Evolutionary conservation across 2,113 vertebrate genomes (phyloP).

Genomic region (Xiphophorus hellerii): DNA sequence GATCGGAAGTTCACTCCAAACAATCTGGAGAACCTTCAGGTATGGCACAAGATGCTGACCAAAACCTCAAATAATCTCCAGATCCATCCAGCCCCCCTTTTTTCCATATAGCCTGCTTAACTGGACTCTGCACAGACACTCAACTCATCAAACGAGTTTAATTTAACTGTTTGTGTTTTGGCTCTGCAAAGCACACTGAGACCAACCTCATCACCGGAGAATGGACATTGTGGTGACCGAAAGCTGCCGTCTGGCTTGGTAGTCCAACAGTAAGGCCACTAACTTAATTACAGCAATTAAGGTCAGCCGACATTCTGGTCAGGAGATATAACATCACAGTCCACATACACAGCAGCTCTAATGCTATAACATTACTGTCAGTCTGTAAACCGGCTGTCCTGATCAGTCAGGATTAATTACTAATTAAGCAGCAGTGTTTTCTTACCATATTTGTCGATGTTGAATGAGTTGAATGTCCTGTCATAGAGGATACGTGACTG

Average conservation of each 20-base stretch:
- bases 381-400: conserved; percentile 45
- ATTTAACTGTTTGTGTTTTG: neutral
- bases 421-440: conserved; percentile 67
- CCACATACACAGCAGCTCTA: conserved; percentile 5
- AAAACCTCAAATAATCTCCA: no score
- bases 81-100: neutral
- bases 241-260: conserved; percentile 27
- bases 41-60: no score
- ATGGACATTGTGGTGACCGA: conserved; percentile 25
- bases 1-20: no score
- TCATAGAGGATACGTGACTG: conserved; percentile 47
- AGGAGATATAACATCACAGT: conserved; percentile 71
- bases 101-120: neutral
- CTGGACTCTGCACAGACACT: neutral
- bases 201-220: conserved; percentile 35
- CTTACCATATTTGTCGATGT: conserved; percentile 59
- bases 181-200: conserved; percentile 7
- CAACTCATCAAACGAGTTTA: conserved; percentile 21
- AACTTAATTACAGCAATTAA: conserved; percentile 77
- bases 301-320: conserved; percentile 73
- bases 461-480: conserved; percentile 44
- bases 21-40: no score
- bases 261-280: conserved; percentile 52
- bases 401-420: conserved; percentile 51
- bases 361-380: conserved; percentile 61